These are phyloP conservation scores for Thunnus maccoyii DNA, from an alignment of 2,113 vertebrate species.

Conservation along the genomic window DNA sequence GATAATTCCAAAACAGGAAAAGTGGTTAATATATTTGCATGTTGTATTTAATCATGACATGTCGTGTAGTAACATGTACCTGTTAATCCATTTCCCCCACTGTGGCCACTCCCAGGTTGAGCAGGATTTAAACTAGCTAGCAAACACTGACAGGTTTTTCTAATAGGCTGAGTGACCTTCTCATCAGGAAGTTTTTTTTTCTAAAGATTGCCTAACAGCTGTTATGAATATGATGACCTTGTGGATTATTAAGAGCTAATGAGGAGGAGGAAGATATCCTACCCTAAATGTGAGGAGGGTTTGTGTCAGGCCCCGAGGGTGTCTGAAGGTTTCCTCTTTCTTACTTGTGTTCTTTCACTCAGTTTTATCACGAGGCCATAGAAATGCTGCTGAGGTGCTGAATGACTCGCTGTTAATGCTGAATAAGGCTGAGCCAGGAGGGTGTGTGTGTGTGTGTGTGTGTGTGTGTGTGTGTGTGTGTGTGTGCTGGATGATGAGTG, in stretches of 20 bases:
- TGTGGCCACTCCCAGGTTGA: slow-evolving; percentile 28
- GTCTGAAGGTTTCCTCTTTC: slow-evolving; percentile 48
- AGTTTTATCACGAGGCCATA: slow-evolving; percentile 28
- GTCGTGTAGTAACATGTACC: slow-evolving; percentile 10
- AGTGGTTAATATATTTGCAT: neutral
- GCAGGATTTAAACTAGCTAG: slow-evolving; percentile 22
- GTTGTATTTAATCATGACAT: neutral
- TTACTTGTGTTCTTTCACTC: slow-evolving; percentile 33
- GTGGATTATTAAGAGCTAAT: slow-evolving; percentile 67
- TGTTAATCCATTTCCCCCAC: neutral
- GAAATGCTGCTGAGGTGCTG: slow-evolving; percentile 26
- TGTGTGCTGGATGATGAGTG: slow-evolving; percentile 34
- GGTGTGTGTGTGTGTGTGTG: slow-evolving; percentile 26
- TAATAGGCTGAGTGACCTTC: slow-evolving; percentile 63
- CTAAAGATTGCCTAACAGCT: slow-evolving; percentile 58
- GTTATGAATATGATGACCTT: slow-evolving; percentile 63
- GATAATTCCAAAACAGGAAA: neutral
- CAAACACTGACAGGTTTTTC: slow-evolving; percentile 33
- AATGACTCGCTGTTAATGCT: slow-evolving; percentile 47
- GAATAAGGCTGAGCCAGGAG: slow-evolving; percentile 26
- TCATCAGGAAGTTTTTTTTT: slow-evolving; percentile 59
- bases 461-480: slow-evolving; percentile 20
- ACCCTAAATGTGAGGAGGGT: slow-evolving; percentile 41
- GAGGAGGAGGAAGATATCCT: slow-evolving; percentile 53
- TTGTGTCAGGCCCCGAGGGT: slow-evolving; percentile 23